These are phyloP conservation scores for Perccottus glenii DNA, from an alignment of 2,113 vertebrate genomes.

Conservation along the genomic window DNA sequence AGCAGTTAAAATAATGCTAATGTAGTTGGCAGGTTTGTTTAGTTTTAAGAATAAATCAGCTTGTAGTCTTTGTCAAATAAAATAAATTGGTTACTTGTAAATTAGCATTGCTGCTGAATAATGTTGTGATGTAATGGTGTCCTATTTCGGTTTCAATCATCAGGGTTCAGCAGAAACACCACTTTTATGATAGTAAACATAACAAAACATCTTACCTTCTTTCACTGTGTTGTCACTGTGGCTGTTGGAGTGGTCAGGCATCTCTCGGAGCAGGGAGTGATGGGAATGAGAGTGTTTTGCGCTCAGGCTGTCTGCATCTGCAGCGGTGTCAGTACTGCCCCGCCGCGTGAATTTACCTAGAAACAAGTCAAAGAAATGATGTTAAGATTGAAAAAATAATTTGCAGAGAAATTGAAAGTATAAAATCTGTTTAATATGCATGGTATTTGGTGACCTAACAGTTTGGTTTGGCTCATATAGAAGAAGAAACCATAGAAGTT, in stretches of 20 bases:
- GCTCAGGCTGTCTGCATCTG: slow-evolving; percentile 92
- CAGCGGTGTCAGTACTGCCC: slow-evolving; percentile 92
- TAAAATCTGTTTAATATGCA: too few relatives aligned
- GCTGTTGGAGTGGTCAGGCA: slow-evolving; percentile 95
- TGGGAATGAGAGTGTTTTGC: slow-evolving; percentile 93
- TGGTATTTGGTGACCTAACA: too few relatives aligned
- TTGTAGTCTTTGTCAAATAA: too few relatives aligned
- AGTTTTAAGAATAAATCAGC: too few relatives aligned
- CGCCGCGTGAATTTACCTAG: slow-evolving; percentile 92
- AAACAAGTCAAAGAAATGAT: neutral
- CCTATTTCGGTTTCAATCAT: slow-evolving; percentile 30
- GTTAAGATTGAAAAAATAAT: too few relatives aligned
- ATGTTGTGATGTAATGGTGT: slow-evolving; percentile 38
- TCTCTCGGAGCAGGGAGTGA: slow-evolving; percentile 89
- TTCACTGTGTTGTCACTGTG: slow-evolving; percentile 93
- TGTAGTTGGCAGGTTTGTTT: too few relatives aligned
- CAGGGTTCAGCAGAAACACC: slow-evolving; percentile 2
- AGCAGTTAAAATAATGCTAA: too few relatives aligned
- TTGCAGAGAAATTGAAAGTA: too few relatives aligned
- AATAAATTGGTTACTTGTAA: slow-evolving; percentile 11
- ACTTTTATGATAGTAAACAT: too few relatives aligned
- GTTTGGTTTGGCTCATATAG: too few relatives aligned
- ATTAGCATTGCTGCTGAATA: slow-evolving; percentile 39
- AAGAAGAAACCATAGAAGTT: slow-evolving; percentile 11
- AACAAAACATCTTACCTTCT: slow-evolving; percentile 79